Base-by-base conservation (phyloP, 2,797 vertebrate genomes). In the Chaetophractus vellerosus region DNA sequence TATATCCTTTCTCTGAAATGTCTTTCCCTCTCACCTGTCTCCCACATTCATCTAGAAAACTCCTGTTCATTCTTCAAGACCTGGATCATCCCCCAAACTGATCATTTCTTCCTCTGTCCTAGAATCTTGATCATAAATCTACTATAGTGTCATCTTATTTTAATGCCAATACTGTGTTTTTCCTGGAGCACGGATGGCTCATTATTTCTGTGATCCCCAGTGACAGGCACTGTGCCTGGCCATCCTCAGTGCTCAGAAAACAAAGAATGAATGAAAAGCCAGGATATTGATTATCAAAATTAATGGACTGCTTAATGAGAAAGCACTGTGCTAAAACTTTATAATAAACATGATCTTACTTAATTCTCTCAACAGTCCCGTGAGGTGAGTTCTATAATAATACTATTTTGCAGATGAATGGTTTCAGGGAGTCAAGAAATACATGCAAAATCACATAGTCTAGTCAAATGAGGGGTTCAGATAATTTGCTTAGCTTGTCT, bases 191-290 rank as follows among this genome's bases (percentile, higher is more conserved):
- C 16, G 19, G 26, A 50, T 5, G 45, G 16, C 28, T 48, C 6
- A 31, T 86, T 50, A 69, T 11, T 66, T 83, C 82, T 87, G 33
- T 52, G 38, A 83, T 81, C 31, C 86, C 88, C n/a, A 63, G 52
- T 36, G 18, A 36, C 6, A 28, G 59, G 33, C 1, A 11, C n/a
- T 88, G 21, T 79, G 18, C 41, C 23, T 45, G 21, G 57, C 18
- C 19, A 9, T 88, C 24, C 24, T 69, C 57, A 64, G 19, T 50
- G 45, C 11, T 72, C 61, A 76, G 38, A 84, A 28, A 72, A 61
- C 41, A 45, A 61, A 14, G 19, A 88, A 64, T 52, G 19, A 89
- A 33, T 64, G 16, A 93, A 84, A 38, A 66, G 33, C 4, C 4
- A 76, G 41, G 16, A 33, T 76, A 89, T 38, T 23, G n/a, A 52